Evolutionary conservation across 2,888 invertebrate species (phyloP).

Genomic region (Luffia ferchaultella): DNA sequence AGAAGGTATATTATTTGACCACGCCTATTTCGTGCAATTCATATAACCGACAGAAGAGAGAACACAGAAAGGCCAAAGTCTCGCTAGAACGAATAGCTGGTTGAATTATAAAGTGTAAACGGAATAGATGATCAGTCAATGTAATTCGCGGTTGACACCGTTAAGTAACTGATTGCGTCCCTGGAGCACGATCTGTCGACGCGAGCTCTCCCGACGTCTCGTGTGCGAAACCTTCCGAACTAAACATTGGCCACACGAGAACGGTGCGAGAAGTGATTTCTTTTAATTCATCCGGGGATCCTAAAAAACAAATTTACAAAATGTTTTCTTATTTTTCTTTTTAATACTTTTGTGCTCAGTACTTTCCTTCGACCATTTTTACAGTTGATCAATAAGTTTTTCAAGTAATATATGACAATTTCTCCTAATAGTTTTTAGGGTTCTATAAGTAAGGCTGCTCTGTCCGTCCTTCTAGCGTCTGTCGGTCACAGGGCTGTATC

Average conservation of each 20-base stretch:
- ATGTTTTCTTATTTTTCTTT: slow-evolving; percentile 19
- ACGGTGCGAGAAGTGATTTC: not conserved
- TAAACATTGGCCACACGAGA: slow-evolving; percentile 5
- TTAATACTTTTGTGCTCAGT: too few relatives aligned
- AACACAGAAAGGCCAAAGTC: not conserved
- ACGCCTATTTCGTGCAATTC: not conserved
- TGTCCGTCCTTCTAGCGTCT: too few relatives aligned
- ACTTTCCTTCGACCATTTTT: too few relatives aligned
- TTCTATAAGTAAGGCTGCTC: too few relatives aligned
- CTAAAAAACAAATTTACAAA: slow-evolving; percentile 6
- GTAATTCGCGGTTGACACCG: not conserved
- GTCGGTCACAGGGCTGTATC: too few relatives aligned
- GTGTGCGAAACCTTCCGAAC: slow-evolving; percentile 12
- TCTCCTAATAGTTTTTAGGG: too few relatives aligned
- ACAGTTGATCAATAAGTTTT: too few relatives aligned
- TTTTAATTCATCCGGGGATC: not conserved
- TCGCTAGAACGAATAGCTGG: not conserved
- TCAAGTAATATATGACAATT: too few relatives aligned
- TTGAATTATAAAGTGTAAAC: not conserved
- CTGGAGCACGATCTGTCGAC: not conserved
- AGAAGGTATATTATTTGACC: not conserved
- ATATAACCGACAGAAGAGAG: not conserved
- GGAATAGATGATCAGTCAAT: not conserved
- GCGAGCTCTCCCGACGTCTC: not conserved
- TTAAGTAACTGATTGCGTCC: not conserved